Evolutionary conservation across 2,888 invertebrate genomes (phyloP).

Genomic region (Caenorhabditis virilis): DNA sequence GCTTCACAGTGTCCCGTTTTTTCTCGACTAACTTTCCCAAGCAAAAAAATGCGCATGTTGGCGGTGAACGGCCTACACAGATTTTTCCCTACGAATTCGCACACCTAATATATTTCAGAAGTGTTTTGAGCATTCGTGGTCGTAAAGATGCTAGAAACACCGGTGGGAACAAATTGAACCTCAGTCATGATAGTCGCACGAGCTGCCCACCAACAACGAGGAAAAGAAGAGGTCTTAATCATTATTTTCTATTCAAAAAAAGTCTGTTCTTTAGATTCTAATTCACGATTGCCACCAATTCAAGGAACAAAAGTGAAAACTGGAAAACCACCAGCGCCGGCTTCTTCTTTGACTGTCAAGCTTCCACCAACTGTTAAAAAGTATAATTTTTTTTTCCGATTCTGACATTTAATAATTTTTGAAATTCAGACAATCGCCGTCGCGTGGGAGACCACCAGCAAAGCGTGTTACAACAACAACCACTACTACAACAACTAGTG

Average conservation of each 20-base stretch:
- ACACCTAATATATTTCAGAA: slow-evolving; percentile 38
- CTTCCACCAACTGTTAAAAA: slow-evolving; percentile 32
- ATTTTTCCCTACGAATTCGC: too few relatives aligned
- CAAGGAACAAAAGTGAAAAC: slow-evolving; percentile 10
- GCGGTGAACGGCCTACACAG: too few relatives aligned
- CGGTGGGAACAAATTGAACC: slow-evolving; percentile 24
- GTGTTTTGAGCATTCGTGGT: slow-evolving; percentile 43
- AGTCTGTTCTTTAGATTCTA: slow-evolving; percentile 37
- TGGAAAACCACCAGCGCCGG: slow-evolving; percentile 18
- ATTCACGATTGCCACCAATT: slow-evolving; percentile 49
- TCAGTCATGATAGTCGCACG: slow-evolving; percentile 33
- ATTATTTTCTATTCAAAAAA: too few relatives aligned
- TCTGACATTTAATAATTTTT: too few relatives aligned
- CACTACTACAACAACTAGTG: slow-evolving; percentile 20
- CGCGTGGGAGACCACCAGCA: slow-evolving; percentile 35
- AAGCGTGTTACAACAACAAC: slow-evolving; percentile 42
- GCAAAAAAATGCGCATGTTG: slow-evolving; percentile 4
- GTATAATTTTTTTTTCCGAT: too few relatives aligned
- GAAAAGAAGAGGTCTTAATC: slow-evolving; percentile 35
- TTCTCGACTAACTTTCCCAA: too few relatives aligned
- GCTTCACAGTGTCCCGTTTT: too few relatives aligned
- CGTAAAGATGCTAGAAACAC: slow-evolving; percentile 28
- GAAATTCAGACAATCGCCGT: slow-evolving; percentile 31
- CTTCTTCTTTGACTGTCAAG: slow-evolving; percentile 19
- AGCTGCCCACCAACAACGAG: slow-evolving; percentile 46